These are phyloP conservation scores for Drosophila kokeensis DNA, from an alignment of 2,888 invertebrate genomes.

Conservation along the genomic window DNA sequence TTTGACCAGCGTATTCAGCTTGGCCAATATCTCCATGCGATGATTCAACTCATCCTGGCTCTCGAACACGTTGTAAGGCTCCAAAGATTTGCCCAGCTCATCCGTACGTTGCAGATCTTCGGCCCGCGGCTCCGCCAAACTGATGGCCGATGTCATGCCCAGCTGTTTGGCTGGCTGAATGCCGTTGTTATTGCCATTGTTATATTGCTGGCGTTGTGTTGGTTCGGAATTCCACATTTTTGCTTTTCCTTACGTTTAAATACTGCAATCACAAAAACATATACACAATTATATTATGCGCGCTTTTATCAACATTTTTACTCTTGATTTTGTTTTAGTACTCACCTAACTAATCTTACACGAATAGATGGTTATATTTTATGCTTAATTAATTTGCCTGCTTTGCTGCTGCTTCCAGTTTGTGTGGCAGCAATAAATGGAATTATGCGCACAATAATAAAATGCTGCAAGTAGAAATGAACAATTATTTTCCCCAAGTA, in stretches of 20 bases:
- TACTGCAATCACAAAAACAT: constrained; percentile 40
- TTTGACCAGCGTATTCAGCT: constrained; percentile 95
- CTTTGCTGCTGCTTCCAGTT: constrained; percentile 29
- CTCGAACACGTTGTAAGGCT: constrained; percentile 95
- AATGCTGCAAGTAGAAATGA: constrained; percentile 60
- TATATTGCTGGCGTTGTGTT: constrained; percentile 71
- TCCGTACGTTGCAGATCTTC: constrained; percentile 89
- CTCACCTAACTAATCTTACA: constrained; percentile 59
- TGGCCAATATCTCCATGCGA: constrained; percentile 93
- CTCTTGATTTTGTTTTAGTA: not conserved
- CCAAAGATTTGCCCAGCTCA: constrained; percentile 90
- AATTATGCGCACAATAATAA: constrained; percentile 74
- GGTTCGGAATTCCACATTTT: constrained; percentile 85
- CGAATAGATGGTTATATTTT: constrained; percentile 22
- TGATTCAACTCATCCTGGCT: constrained; percentile 95
- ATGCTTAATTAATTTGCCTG: constrained; percentile 45
- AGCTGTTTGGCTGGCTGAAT: constrained; percentile 83
- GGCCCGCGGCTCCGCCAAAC: constrained; percentile 92
- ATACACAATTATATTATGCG: constrained; percentile 3
- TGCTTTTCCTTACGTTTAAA: constrained; percentile 58
- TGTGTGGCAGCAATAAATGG: constrained; percentile 60
- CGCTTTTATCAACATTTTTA: not conserved
- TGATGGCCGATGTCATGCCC: constrained; percentile 98
- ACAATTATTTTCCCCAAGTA: not conserved
- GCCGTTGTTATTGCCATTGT: constrained; percentile 79